Evolutionary conservation across 2,113 vertebrate genomes (phyloP).

Genomic region (Semicossyphus pulcher): DNA sequence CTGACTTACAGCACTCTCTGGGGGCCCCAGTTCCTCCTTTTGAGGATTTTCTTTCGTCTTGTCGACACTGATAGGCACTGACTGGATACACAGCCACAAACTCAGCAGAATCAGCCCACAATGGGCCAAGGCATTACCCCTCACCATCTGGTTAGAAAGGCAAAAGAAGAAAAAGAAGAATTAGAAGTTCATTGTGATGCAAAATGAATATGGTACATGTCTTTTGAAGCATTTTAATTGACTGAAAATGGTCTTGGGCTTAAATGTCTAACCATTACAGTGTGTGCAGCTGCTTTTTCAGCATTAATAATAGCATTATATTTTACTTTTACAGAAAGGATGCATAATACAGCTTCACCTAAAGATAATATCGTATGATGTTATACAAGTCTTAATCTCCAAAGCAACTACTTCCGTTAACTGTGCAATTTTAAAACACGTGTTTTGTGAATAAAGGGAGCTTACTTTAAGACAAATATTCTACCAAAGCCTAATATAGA

Average conservation of each 20-base stretch:
- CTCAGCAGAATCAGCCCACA: constrained; percentile 82
- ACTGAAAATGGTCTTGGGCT: no score
- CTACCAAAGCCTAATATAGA: neutral
- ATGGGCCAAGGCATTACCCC: constrained; percentile 55
- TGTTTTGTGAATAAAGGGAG: constrained; percentile 25
- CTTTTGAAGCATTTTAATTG: no score
- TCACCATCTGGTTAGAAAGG: constrained; percentile 83
- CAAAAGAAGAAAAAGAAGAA: neutral
- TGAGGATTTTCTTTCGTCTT: constrained; percentile 86
- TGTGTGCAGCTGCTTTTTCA: constrained; percentile 1
- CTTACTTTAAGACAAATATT: no score
- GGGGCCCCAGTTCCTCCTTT: constrained; percentile 80
- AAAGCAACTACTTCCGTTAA: constrained; percentile 2
- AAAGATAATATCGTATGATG: neutral
- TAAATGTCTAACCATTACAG: neutral
- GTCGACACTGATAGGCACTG: constrained; percentile 91
- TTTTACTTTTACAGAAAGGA: no score
- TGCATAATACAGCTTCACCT: constrained; percentile 6
- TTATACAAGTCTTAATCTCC: constrained; percentile 30
- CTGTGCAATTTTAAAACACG: neutral
- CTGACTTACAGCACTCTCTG: constrained; percentile 87
- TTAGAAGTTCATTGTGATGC: no score
- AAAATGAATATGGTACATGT: no score
- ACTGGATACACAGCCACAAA: constrained; percentile 82
- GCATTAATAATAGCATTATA: no score